Conservation (phyloP, 2,797 vertebrate species). For the Thalassophryne amazonica region DNA sequence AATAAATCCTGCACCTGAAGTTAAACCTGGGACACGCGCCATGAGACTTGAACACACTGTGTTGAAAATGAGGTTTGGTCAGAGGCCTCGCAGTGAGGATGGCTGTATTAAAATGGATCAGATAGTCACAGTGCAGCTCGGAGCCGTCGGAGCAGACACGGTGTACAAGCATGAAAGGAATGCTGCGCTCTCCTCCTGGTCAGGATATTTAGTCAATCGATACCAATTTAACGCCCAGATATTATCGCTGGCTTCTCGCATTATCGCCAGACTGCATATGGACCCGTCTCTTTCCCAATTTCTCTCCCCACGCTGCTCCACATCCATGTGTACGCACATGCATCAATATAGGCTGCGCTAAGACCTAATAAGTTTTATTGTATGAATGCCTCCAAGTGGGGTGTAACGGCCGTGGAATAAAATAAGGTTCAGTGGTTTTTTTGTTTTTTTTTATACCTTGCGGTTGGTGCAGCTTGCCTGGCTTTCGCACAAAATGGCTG, state of each 20-base stretch:
- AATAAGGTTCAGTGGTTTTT: constrained; percentile 35
- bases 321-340: constrained; percentile 52
- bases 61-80: constrained; percentile 58
- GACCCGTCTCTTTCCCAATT: constrained; percentile 55
- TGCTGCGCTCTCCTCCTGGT: constrained; percentile 57
- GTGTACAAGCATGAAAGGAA: constrained; percentile 59
- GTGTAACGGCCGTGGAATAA: constrained; percentile 57
- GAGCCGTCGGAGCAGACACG: constrained; percentile 51
- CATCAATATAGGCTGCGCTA: constrained; percentile 68
- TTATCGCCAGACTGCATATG: constrained; percentile 71
- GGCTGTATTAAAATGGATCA: constrained; percentile 71
- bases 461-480: constrained; percentile 18
- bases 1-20: constrained; percentile 36
- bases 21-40: constrained; percentile 16
- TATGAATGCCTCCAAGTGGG: constrained; percentile 47
- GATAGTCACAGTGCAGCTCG: constrained; percentile 63
- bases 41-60: constrained; percentile 39
- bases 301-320: constrained; percentile 21
- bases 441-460: constrained; percentile 19
- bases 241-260: constrained; percentile 63
- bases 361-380: constrained; percentile 61
- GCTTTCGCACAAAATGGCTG: constrained; percentile 66
- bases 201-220: constrained; percentile 73
- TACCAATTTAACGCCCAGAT: constrained; percentile 74
- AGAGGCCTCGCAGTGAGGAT: constrained; percentile 51